Evolutionary conservation across 1,140 invertebrate species (phyloP).

Genomic region (Agraylea sexmaculata): DNA sequence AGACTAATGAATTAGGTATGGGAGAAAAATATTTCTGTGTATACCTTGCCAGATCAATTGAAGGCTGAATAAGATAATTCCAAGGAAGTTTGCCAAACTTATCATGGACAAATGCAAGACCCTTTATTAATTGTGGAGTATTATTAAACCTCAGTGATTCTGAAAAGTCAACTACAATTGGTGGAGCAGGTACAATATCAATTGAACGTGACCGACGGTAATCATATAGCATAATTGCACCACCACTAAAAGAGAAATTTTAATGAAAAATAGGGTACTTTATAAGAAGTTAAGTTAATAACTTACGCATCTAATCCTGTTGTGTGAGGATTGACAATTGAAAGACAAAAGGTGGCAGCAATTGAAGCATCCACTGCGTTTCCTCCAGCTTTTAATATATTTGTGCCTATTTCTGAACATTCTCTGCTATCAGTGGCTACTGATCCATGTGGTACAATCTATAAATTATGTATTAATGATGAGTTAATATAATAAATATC

Average conservation of each 20-base stretch:
- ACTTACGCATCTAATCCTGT: constrained; percentile 58
- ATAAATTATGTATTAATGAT: constrained; percentile 16
- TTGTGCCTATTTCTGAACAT: constrained; percentile 60
- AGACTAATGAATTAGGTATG: constrained; percentile 12
- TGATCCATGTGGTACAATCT: constrained; percentile 61
- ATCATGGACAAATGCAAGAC: constrained; percentile 46
- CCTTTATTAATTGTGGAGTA: constrained; percentile 45
- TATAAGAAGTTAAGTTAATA: not conserved
- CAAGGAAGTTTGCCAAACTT: constrained; percentile 52
- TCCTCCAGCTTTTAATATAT: constrained; percentile 51
- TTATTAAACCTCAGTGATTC: constrained; percentile 29
- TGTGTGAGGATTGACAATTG: constrained; percentile 52
- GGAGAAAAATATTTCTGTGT: constrained; percentile 21
- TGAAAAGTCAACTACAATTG: constrained; percentile 45
- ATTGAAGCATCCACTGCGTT: constrained; percentile 59
- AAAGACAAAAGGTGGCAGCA: constrained; percentile 54
- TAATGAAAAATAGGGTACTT: not conserved
- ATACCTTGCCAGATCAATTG: constrained; percentile 48
- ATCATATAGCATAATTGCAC: constrained; percentile 60
- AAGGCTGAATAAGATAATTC: constrained; percentile 50
- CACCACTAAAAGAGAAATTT: constrained; percentile 45
- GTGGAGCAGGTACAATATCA: constrained; percentile 29
- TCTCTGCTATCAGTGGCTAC: constrained; percentile 57
- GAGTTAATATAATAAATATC: constrained; percentile 1
- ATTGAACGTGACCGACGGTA: constrained; percentile 32